These are phyloP conservation scores for Eupithecia tripunctaria DNA, from an alignment of 2,888 invertebrate species.

Conservation along the genomic window DNA sequence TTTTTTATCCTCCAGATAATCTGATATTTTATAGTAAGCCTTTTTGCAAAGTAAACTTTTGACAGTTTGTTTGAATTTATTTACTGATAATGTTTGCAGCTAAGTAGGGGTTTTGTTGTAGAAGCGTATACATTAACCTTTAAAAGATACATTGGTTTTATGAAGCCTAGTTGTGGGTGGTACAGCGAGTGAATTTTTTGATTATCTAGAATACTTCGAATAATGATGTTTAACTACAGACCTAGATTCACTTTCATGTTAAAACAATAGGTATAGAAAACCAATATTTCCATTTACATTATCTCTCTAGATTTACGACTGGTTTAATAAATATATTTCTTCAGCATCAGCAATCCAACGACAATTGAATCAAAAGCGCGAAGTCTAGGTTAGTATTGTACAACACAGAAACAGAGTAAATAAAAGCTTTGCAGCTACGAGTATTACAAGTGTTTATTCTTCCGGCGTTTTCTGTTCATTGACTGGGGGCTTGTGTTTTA, in stretches of 20 bases:
- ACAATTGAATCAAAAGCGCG: background rate
- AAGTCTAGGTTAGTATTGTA: background rate
- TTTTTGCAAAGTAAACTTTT: no score
- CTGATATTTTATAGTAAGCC: no score
- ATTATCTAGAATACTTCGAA: background rate
- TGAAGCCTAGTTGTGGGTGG: no score
- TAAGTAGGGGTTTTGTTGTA: no score
- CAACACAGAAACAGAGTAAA: background rate
- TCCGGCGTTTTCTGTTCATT: background rate
- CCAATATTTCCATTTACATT: background rate
- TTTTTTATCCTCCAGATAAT: no score
- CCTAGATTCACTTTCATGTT: background rate
- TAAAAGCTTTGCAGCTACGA: background rate
- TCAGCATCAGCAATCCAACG: background rate
- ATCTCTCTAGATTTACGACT: background rate
- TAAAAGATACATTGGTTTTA: no score
- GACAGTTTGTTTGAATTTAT: no score
- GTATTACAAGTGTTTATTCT: conserved; percentile 8
- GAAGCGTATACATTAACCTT: no score
- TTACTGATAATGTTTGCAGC: no score
- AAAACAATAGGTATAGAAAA: background rate
- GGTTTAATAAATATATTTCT: background rate
- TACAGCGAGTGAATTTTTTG: no score
- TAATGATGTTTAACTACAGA: conserved; percentile 4
- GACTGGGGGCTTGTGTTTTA: conserved; percentile 21